Evolutionary conservation across 2,797 vertebrate genomes (phyloP), one percentile per base, ranked within the genome.

Genomic region (Parambassis ranga): DNA sequence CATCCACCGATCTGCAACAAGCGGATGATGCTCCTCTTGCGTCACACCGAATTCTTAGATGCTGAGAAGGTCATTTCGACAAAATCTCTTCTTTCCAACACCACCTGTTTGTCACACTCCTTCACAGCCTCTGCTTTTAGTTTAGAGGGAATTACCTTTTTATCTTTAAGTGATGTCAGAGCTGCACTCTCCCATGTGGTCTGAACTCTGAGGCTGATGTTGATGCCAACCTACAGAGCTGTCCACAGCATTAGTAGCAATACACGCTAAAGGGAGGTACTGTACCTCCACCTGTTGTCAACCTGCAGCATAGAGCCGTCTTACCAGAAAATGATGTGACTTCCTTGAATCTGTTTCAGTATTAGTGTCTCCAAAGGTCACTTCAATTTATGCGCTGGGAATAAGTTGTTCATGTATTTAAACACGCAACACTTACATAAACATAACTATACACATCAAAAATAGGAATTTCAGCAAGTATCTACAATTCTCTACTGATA

Each of bases 111-210:
- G 42, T 41, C 19, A 46, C 6, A 4, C 19, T 64, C 61, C 75
- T 33, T 61, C 38, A 35, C 48, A 27, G 72, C 19, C 14, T 5
- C 13, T 26, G 30, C 19, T 18, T 50, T 10, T 66, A n/a, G n/a
- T 83, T 71, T 3, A 30, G 60, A 26, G 19, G 46, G 68, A 70
- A 69, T 69, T 35, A 4, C 36, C 49, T 58, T 65, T 77, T 63
- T 76, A 82, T 84, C 81, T 77, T 56, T 33, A 33, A 33, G 62
- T 81, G 79, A 83, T 81, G 82, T 84, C 77, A 84, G 71, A 66
- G 41, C 65, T 74, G 19, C 62, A 23, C 13, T 58, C 43, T 27
- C 38, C 67, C 63, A 65, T 72, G 75, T 51, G 76, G 61, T 77
- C 56, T 18, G n/a, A 42, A 51, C 44, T 20, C 31, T 1, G 48